phyloP scores from a whole-genome alignment of 1,140 invertebrate genomes.

The Musca domestica region DNA sequence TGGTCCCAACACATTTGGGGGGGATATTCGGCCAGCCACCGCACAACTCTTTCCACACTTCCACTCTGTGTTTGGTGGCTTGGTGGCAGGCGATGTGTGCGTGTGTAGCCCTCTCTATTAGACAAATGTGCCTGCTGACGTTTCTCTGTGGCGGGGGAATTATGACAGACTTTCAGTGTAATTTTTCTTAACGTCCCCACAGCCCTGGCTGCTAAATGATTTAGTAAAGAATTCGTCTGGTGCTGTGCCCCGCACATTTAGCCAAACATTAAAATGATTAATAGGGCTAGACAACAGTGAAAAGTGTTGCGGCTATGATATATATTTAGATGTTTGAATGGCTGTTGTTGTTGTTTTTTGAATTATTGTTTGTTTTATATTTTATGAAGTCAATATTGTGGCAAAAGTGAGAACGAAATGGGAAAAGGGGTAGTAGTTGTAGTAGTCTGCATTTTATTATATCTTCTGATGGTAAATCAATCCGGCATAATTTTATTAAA shows the following conservation, averaged over 20 bases:
- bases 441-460: no score
- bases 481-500: no score
- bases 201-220: conserved; percentile 13
- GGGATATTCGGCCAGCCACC: no score
- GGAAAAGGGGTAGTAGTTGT: no score
- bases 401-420: no score
- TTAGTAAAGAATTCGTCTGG: conserved; percentile 22
- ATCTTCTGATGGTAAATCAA: no score
- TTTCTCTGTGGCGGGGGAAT: neutral
- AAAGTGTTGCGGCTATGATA: no score
- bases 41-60: no score
- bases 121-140: neutral
- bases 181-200: neutral
- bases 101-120: conserved; percentile 2
- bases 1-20: no score
- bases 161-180: conserved; percentile 17
- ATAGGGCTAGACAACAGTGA: conserved; percentile 14
- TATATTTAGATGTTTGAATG: no score
- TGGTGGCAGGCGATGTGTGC: conserved; percentile 15
- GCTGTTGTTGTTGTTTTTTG: neutral
- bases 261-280: conserved; percentile 12
- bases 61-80: no score
- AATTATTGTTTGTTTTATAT: neutral
- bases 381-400: neutral
- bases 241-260: conserved; percentile 14